Conservation (phyloP, 1,140 invertebrate genomes). For the Drosophila sucinea region DNA sequence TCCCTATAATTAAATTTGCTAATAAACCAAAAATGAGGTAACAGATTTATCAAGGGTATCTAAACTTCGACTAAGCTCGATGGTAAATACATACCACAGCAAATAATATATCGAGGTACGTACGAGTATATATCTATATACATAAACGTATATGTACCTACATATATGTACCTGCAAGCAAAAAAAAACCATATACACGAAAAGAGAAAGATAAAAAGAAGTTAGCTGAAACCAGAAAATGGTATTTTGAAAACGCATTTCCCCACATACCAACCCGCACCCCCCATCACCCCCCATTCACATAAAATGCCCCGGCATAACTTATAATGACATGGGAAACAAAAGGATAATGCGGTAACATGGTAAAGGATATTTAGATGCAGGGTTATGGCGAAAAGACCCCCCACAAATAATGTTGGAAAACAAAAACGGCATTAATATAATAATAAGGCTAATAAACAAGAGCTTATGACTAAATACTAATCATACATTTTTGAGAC, state of each 20-base stretch:
- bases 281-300: neutral
- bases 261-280: neutral
- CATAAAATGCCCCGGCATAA: slow-evolving; percentile 5
- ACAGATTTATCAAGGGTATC: no score
- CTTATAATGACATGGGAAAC: slow-evolving; percentile 9
- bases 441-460: neutral
- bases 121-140: slow-evolving; percentile 21
- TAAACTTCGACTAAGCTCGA: no score
- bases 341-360: slow-evolving; percentile 10
- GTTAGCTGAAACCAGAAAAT: slow-evolving; percentile 7
- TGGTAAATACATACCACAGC: slow-evolving; percentile 25
- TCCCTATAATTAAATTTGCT: no score
- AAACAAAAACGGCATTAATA: neutral
- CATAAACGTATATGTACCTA: slow-evolving; percentile 30
- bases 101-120: slow-evolving; percentile 41
- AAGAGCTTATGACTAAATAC: neutral
- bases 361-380: neutral
- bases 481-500: neutral
- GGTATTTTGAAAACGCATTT: slow-evolving; percentile 12
- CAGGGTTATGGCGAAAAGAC: neutral
- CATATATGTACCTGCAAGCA: slow-evolving; percentile 26
- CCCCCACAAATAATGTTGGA: neutral
- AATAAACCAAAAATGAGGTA: no score
- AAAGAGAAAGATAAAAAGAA: slow-evolving; percentile 3
- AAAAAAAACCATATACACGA: neutral